These are phyloP conservation scores for Arizona elegans DNA, from an alignment of 2,113 vertebrate genomes.

Conservation along the genomic window DNA sequence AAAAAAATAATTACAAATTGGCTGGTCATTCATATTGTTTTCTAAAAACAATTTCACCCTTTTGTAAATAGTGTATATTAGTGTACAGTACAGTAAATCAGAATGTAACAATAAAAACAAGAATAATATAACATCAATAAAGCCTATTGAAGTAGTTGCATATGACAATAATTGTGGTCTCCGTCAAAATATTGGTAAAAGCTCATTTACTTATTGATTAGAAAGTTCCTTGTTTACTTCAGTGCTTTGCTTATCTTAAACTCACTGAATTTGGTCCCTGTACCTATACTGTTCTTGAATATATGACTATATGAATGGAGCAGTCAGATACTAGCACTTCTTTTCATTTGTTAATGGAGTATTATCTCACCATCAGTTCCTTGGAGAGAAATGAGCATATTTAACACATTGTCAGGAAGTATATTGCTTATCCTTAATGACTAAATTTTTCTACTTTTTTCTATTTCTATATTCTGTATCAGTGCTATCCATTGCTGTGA, in stretches of 20 bases:
- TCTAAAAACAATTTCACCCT: background rate
- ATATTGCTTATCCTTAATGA: background rate
- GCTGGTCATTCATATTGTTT: background rate
- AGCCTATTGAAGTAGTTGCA: background rate
- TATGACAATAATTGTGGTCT: background rate
- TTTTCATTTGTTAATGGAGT: slow-evolving; percentile 2
- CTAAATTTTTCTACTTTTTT: background rate
- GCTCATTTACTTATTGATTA: background rate
- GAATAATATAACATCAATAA: background rate
- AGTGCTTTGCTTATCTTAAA: background rate
- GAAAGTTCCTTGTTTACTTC: background rate
- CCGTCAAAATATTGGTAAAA: background rate
- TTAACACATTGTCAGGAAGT: slow-evolving; percentile 17
- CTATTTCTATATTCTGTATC: background rate
- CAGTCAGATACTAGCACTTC: background rate
- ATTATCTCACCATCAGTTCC: slow-evolving; percentile 1
- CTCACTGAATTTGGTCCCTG: background rate
- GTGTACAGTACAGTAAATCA: background rate
- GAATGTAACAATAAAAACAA: background rate
- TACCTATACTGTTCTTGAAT: background rate
- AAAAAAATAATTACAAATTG: background rate
- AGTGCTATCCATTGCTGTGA: background rate
- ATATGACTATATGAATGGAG: background rate
- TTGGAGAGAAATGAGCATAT: slow-evolving; percentile 3
- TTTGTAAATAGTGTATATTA: background rate